A percentile compares a stretch with the other conserved stretches of the same genome.
These are phyloP conservation scores for Sminthurinus aureus DNA, from an alignment of 2,888 invertebrate genomes.

Conservation along the genomic window DNA sequence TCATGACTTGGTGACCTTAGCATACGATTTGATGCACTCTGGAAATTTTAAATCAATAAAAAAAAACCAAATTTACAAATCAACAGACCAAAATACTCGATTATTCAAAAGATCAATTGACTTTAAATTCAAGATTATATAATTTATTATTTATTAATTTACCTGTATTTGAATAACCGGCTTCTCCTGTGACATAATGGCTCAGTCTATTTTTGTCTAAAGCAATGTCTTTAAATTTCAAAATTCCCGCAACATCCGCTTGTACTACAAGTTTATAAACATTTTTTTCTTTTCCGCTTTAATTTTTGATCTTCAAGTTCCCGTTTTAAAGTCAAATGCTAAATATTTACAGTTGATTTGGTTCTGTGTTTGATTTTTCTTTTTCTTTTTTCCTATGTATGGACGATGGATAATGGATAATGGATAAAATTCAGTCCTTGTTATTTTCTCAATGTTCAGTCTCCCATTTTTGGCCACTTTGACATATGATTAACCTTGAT, in stretches of 20 bases:
- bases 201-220: neutral
- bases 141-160: neutral
- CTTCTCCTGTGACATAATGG: constrained; percentile 41
- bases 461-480: constrained; percentile 26
- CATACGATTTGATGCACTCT: constrained; percentile 66
- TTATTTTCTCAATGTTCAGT: neutral
- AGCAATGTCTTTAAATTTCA: neutral
- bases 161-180: constrained; percentile 46
- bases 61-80: neutral
- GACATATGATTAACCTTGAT: too few species aligned
- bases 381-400: neutral
- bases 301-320: neutral
- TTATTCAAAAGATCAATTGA: too few species aligned
- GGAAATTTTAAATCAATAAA: constrained; percentile 32
- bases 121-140: neutral
- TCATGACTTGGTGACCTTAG: constrained; percentile 82
- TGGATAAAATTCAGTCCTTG: constrained; percentile 10
- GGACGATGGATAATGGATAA: neutral
- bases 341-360: too few species aligned
- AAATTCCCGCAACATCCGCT: neutral
- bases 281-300: neutral
- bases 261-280: too few species aligned
- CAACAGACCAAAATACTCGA: neutral
- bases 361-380: too few species aligned
- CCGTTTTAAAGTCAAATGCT: too few species aligned